phyloP scores from a whole-genome alignment of 2,113 vertebrate genomes.

The Lepisosteus osseus region DNA sequence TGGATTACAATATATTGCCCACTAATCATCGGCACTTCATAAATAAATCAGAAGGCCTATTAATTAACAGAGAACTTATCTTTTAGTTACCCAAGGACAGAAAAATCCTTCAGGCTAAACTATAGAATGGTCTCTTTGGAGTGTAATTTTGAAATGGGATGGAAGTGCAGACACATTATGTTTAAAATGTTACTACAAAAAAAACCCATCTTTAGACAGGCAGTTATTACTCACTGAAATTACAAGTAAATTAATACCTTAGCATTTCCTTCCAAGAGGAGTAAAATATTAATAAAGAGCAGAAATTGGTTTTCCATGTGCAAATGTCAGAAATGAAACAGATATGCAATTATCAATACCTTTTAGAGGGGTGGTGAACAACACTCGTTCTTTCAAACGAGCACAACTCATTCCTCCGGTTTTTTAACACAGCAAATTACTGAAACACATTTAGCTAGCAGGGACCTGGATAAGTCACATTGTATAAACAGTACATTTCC shows the following conservation, averaged over 20 bases:
- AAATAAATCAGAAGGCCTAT: constrained; percentile 76
- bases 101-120: constrained; percentile 53
- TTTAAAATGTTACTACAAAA: constrained; percentile 44
- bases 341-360: constrained; percentile 48
- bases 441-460: constrained; percentile 59
- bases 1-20: constrained; percentile 69
- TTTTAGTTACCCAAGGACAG: constrained; percentile 63
- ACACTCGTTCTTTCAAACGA: constrained; percentile 46
- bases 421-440: constrained; percentile 51
- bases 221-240: constrained; percentile 46
- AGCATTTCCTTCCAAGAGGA: constrained; percentile 40
- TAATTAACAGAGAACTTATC: constrained; percentile 67
- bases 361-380: constrained; percentile 55
- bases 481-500: constrained; percentile 68
- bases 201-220: constrained; percentile 44
- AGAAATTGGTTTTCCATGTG: constrained; percentile 45
- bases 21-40: constrained; percentile 70
- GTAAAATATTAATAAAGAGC: constrained; percentile 46
- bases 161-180: constrained; percentile 55
- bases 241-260: constrained; percentile 56
- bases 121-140: constrained; percentile 49
- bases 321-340: constrained; percentile 56
- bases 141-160: constrained; percentile 50
- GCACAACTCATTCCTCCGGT: constrained; percentile 40
- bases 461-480: constrained; percentile 59